phyloP scores from a whole-genome alignment of 1,140 invertebrate genomes.

The Orchesella cincta region DNA sequence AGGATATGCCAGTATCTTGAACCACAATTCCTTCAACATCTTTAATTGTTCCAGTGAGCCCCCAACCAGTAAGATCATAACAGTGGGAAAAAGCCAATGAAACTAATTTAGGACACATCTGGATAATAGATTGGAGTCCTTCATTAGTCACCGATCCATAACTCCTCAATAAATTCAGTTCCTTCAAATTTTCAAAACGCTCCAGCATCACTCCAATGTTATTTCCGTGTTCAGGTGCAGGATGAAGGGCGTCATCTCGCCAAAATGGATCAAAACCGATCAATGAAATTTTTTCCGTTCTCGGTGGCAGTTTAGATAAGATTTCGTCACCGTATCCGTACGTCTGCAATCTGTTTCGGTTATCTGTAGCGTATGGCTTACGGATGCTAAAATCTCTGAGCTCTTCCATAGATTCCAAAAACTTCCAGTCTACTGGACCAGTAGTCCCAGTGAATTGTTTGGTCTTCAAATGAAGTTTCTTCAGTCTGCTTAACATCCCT shows the following conservation, averaged over 20 bases:
- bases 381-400: slow-evolving; percentile 31
- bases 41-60: slow-evolving; percentile 12
- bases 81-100: slow-evolving; percentile 33
- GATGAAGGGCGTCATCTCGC: neutral
- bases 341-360: neutral
- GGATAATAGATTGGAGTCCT: slow-evolving; percentile 31
- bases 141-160: slow-evolving; percentile 24
- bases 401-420: slow-evolving; percentile 23
- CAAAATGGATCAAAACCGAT: neutral
- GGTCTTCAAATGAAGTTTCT: neutral
- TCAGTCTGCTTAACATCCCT: neutral
- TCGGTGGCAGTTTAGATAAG: neutral
- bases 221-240: neutral
- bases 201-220: neutral
- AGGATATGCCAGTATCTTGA: slow-evolving; percentile 19
- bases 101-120: slow-evolving; percentile 18
- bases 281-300: neutral
- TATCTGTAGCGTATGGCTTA: neutral
- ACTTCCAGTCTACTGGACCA: slow-evolving; percentile 28
- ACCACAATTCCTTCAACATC: neutral
- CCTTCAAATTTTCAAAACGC: slow-evolving; percentile 10
- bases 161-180: slow-evolving; percentile 32
- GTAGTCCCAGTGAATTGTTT: slow-evolving; percentile 29
- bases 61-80: slow-evolving; percentile 26
- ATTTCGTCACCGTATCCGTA: neutral